These are phyloP conservation scores for Sebastes vulpes DNA, from an alignment of 2,797 vertebrate species.

Conservation along the genomic window DNA sequence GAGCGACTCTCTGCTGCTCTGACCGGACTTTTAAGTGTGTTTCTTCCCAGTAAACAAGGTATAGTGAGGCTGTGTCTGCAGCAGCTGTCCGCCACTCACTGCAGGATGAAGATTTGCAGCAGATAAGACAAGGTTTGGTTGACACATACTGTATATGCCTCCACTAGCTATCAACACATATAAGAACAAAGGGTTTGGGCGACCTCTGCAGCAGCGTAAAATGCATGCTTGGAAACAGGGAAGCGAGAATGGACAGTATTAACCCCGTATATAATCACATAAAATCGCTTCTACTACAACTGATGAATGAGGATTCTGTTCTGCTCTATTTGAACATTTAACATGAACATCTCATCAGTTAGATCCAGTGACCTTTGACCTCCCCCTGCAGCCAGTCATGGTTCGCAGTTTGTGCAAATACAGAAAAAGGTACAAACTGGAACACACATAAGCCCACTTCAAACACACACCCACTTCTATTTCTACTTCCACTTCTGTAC, in stretches of 20 bases:
- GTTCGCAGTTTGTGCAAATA: constrained; percentile 14
- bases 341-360: constrained; percentile 14
- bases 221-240: constrained; percentile 40
- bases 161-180: constrained; percentile 11
- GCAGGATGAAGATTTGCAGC: constrained; percentile 9
- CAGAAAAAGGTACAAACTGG: constrained; percentile 21
- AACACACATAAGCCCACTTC: constrained; percentile 18
- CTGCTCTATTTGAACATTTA: constrained; percentile 6
- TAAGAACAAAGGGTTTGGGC: neutral
- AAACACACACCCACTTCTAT: constrained; percentile 39
- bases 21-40: constrained; percentile 45
- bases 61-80: constrained; percentile 31
- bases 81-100: constrained; percentile 31
- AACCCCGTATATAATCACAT: neutral
- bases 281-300: neutral
- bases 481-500: constrained; percentile 40
- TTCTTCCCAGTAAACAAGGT: constrained; percentile 53
- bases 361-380: constrained; percentile 52
- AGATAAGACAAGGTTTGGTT: constrained; percentile 11
- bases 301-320: constrained; percentile 5
- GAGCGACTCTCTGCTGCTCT: constrained; percentile 20
- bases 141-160: neutral
- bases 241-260: constrained; percentile 4
- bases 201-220: neutral
- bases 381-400: constrained; percentile 27